Conservation (phyloP, 2,797 vertebrate genomes). For the Trematomus bernacchii region DNA sequence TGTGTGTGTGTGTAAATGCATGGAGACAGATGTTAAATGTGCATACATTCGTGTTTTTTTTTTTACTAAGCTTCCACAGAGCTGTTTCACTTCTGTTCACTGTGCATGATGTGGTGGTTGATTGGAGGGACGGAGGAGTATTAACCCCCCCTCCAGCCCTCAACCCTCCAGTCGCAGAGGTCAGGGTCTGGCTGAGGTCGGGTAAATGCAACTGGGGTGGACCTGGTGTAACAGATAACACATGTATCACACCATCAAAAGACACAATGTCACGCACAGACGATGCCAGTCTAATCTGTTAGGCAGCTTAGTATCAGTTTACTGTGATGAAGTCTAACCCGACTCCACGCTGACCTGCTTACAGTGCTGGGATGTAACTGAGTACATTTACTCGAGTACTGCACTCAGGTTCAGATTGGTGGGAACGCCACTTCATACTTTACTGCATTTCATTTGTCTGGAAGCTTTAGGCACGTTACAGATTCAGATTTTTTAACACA, state of each 20-base stretch:
- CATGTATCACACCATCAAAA: slow-evolving; percentile 16
- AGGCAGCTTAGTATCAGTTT: slow-evolving; percentile 45
- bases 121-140: not conserved
- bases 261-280: slow-evolving; percentile 15
- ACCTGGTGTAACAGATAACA: slow-evolving; percentile 4
- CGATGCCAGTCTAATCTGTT: slow-evolving; percentile 38
- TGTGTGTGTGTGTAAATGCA: not conserved
- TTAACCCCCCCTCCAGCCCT: not conserved
- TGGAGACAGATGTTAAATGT: not conserved
- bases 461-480: not conserved
- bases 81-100: slow-evolving; percentile 16
- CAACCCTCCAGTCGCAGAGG: not conserved
- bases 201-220: not conserved
- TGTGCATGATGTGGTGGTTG: not conserved
- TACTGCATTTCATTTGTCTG: not conserved
- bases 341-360: slow-evolving; percentile 1
- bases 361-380: not conserved
- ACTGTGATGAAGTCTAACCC: slow-evolving; percentile 43
- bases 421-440: not conserved
- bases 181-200: slow-evolving; percentile 6
- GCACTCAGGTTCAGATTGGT: too few relatives aligned
- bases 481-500: not conserved
- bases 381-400: not conserved
- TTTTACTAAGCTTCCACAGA: slow-evolving; percentile 26
- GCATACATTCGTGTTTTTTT: slow-evolving; percentile 3